Conservation (phyloP, 2,797 vertebrate genomes). For the Aythya fuligula region DNA sequence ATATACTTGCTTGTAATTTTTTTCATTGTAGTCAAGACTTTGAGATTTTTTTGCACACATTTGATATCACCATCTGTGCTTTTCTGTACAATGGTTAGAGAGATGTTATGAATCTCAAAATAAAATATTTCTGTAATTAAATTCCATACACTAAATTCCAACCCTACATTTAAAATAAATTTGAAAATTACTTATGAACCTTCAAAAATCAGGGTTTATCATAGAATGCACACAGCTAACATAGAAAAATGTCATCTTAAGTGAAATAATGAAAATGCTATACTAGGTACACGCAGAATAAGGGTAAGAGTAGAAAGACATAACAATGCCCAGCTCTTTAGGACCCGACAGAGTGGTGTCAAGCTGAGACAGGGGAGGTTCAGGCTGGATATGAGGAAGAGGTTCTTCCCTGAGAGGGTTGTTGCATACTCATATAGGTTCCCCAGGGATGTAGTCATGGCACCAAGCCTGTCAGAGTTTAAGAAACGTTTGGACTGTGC, state of each 20-base stretch:
- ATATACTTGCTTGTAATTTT: background rate
- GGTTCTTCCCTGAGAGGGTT: no score
- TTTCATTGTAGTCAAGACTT: background rate
- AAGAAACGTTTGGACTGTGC: no score
- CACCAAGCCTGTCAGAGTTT: no score
- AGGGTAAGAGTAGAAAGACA: background rate
- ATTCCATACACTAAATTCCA: constrained; percentile 5
- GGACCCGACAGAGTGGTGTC: no score
- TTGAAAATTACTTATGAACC: background rate
- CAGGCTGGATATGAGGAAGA: no score
- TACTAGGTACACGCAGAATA: background rate
- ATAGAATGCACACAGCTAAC: constrained; percentile 44
- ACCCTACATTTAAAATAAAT: background rate
- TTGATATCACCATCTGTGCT: background rate
- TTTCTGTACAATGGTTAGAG: background rate
- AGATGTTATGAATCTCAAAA: background rate
- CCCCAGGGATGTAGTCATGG: no score
- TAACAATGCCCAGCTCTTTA: background rate
- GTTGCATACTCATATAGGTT: no score
- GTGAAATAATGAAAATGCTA: constrained; percentile 30
- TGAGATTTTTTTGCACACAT: background rate
- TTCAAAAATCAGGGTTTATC: constrained; percentile 10
- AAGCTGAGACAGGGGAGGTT: no score
- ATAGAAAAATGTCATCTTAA: constrained; percentile 31
- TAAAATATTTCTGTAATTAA: constrained; percentile 12